phyloP scores from a whole-genome alignment of 2,113 vertebrate species.

The Nothocercus julius region DNA sequence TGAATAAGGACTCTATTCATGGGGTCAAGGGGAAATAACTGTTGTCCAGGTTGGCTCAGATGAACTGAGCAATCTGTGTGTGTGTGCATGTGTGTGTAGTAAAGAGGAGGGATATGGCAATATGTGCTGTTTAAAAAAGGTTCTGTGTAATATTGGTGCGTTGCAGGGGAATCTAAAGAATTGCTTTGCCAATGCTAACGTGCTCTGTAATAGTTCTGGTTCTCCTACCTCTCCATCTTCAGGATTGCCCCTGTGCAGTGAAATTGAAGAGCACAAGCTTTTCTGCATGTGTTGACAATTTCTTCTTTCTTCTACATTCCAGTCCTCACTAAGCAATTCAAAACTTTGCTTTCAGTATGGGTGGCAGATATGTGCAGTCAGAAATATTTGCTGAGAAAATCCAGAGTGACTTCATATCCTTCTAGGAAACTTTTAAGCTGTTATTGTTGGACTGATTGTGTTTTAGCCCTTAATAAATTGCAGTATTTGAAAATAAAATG shows the following conservation, averaged over 20 bases:
- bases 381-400: background rate
- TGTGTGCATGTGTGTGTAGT: background rate
- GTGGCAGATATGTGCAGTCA: background rate
- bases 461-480: background rate
- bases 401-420: background rate
- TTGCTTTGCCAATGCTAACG: rapidly evolving
- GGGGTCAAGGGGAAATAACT: background rate
- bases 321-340: background rate
- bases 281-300: background rate
- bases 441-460: background rate
- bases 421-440: background rate
- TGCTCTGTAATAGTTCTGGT: background rate
- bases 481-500: background rate
- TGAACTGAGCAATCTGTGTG: background rate
- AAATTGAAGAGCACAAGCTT: background rate
- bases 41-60: background rate
- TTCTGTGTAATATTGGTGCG: background rate
- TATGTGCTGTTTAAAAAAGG: background rate
- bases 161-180: background rate
- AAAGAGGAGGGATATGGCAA: background rate
- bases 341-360: background rate
- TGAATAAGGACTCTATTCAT: constrained; percentile 27
- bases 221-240: background rate
- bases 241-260: rapidly evolving
- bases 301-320: background rate